Evolutionary conservation across 2,113 vertebrate species (phyloP), one percentile per base, ranked within the genome.

Genomic region (Octodon degus): DNA sequence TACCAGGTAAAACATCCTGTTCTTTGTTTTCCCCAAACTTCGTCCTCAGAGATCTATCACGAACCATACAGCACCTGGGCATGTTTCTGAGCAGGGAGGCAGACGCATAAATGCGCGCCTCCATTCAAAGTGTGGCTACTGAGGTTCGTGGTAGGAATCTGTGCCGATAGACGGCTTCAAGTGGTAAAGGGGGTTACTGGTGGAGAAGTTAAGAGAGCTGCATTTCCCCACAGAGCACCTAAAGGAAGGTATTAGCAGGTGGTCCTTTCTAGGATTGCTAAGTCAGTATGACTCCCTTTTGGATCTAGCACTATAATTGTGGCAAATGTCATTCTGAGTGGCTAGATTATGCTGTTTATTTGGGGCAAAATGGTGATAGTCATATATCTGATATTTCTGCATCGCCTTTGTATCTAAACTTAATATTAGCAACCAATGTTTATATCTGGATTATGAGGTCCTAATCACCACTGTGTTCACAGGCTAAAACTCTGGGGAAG

Each of bases 281-380:
- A 70, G 68, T 81, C 67, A 60, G 5, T 89, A 58, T n/a, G 80
- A 80, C 47, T 84, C 40, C 27, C 85, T 89, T 74, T 77, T 62
- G 90, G 17, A 67, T 80, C 90, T 47, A 68, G 65, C 34, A 86
- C 55, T 88, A 62, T 63, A 93, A 62, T 50, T 47, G 50, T n/a
- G 79, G 25, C n/a, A 77, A 77, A 86, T 82, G n/a, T 89, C 77
- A 65, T 86, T 65, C 74, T 67, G 47, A 74, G 68, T 89, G 74
- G 95, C 24, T 4, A 86, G 67, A 79, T 82, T 53, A 89, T 72
- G 22, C 63, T 96, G 65, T 91, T 94, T 87, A 65, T 81, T 84
- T 95, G 43, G 80, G 32, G 40, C 83, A 6, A 87, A 87, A 88
- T 70, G 40, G 40, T 85, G 43, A 22, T 3, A 58, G 7, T 85